Base-by-base conservation (phyloP, 2,797 vertebrate genomes). In the Peromyscus eremicus region DNA sequence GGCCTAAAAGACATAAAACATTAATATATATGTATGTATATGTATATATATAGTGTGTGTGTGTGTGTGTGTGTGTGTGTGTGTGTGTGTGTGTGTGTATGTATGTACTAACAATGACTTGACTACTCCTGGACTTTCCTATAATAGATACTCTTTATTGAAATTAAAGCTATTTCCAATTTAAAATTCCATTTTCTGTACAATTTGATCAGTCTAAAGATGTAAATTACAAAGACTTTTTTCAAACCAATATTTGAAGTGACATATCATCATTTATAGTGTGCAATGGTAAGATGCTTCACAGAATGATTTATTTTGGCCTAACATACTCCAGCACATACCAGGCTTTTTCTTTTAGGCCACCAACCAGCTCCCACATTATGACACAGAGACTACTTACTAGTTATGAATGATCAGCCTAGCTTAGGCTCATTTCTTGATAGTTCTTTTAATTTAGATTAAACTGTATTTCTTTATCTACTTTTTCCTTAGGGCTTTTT, bases 131-230 rank as follows among this genome's bases (percentile, higher is more conserved):
- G 13, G 4, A 94, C 46, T 34, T 83, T 94, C 5, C 70, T 89
- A 34, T 92, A 73, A 89, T 80, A 29, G 17, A 68, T 9, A 86
- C 13, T 25, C 21, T 49, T 89, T 79, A 40, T 16, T 64, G 25
- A 95, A 66, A 93, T 92, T 84, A 90, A 93, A 96, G 86, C 1
- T 13, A 49, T 64, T 6, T 82, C 49, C 21, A 93, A 6, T 71
- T 8, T 73, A 34, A 88, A 96, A 92, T 89, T 81, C 12, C 3
- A 68, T 71, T 94, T 70, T n/a, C 5, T 87, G 5, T 66, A 34
- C 7, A 92, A 75, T 92, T 82, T 71, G 34, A 89, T 95, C 55
- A 94, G 23, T 21, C 3, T 34, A 80, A 76, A 95, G 34, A 40
- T 83, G 66, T 76, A 32, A 92, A 40, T 82, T 13, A 77, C 5